Evolutionary conservation across 2,797 vertebrate species (phyloP).

Genomic region (Gymnothorax reevesii): DNA sequence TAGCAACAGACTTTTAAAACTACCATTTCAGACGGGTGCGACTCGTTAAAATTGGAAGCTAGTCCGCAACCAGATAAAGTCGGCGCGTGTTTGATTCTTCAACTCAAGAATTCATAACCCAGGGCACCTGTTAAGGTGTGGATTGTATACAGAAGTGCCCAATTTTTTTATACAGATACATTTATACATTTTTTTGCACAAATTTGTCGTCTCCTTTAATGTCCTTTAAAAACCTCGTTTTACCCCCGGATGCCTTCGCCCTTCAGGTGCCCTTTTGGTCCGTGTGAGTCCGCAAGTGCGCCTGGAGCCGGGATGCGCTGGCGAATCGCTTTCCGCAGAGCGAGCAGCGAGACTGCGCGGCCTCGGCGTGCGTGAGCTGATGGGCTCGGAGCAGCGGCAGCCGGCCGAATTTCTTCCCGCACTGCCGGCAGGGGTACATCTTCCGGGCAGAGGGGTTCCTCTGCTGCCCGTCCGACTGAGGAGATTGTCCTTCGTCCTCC

Average conservation of each 20-base stretch:
- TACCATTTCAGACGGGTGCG: neutral
- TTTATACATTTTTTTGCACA: neutral
- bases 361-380: conserved; percentile 60
- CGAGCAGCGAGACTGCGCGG: conserved; percentile 45
- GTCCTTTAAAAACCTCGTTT: too few species aligned
- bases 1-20: neutral
- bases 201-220: neutral
- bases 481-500: conserved; percentile 33
- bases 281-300: conserved; percentile 60
- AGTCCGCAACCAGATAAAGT: neutral
- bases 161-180: neutral
- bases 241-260: neutral
- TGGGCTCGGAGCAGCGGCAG: conserved; percentile 70
- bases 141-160: neutral
- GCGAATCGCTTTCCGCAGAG: conserved; percentile 70
- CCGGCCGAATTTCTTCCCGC: conserved; percentile 70
- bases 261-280: conserved; percentile 50
- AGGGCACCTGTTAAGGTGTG: neutral
- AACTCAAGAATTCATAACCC: neutral
- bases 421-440: conserved; percentile 69
- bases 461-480: conserved; percentile 40
- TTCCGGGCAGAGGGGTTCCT: conserved; percentile 53
- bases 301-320: conserved; percentile 64
- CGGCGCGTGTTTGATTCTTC: neutral
- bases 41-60: neutral